Base-by-base conservation (phyloP, 2,888 invertebrate genomes). In the Tetranychus piercei region DNA sequence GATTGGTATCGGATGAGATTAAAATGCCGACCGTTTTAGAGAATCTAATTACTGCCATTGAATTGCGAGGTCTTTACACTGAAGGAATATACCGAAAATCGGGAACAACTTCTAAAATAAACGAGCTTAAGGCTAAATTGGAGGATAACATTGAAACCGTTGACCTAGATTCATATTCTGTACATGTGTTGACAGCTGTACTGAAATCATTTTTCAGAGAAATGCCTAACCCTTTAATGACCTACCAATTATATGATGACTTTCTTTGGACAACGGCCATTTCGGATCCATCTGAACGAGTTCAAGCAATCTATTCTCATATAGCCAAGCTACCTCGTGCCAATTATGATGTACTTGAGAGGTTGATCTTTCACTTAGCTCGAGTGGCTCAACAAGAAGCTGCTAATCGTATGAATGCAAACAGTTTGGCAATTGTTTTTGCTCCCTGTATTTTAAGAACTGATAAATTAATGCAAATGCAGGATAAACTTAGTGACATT, bases 71-170 rank as follows among this genome's bases (percentile, higher is more conserved):
- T 9, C 85, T 95, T 70, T 94, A 93, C 82, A 90, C 91, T 0
- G 94, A 94, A 81, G 95, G 95, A 1, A 86, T 96, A 77, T 95
- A 96, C 82, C 86, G 95, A 73, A 95, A 95, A 82, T 90, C 92
- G 78, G 94, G 85, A 7, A 81, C 83, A 15, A 80, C 82, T 22
- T 82, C 82, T 3, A 82, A 82, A 77, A 81, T 84, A 45, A 81
- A 82, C 77, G 80, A 81, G 71, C 80, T 84, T 71, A 80, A 83
- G 72, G 79, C 80, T 73, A 77, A 78, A 8, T 81, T 85, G 70
- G 84, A 85, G 77, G 78, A 79, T 73, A 80, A 82, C 64, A 70
- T 87, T 64, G 88, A 89, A 77, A 87, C 86, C 74, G 87, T 88
- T 73, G 87, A 88, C 79, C 88, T 84, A 75, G 82, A 90, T 78